Percentiles rank a stretch among this genome's conserved stretches.
phyloP scores from a whole-genome alignment of 2,888 invertebrate genomes.

The Amaurobius ferox region DNA sequence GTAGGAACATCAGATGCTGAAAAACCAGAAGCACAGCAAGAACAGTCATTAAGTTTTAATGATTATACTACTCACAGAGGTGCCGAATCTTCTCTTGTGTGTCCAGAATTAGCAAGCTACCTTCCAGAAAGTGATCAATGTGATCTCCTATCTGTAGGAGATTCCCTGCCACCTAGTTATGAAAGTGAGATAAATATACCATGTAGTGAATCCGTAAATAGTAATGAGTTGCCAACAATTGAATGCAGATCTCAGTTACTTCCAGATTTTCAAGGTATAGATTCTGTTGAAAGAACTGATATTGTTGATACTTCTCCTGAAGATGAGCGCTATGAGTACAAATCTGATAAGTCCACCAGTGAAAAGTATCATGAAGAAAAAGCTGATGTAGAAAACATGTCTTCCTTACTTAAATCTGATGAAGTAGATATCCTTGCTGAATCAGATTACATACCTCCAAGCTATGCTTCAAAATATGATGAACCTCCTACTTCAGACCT shows the following conservation, averaged over 20 bases:
- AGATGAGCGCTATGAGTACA: slow-evolving; percentile 70
- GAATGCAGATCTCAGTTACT: slow-evolving; percentile 39
- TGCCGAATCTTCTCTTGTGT: slow-evolving; percentile 45
- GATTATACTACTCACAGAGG: slow-evolving; percentile 27
- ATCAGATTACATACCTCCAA: slow-evolving; percentile 35
- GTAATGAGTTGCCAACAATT: slow-evolving; percentile 37
- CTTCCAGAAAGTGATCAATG: slow-evolving; percentile 72
- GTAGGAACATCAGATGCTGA: slow-evolving; percentile 45
- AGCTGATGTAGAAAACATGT: slow-evolving; percentile 4
- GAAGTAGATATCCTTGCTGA: slow-evolving; percentile 47
- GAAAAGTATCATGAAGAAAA: slow-evolving; percentile 18
- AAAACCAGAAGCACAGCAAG: slow-evolving; percentile 66
- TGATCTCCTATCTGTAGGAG: slow-evolving; percentile 42
- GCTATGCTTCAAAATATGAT: slow-evolving; percentile 52
- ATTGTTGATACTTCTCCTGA: slow-evolving; percentile 70
- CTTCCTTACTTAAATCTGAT: slow-evolving; percentile 13
- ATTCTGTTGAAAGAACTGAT: slow-evolving; percentile 63
- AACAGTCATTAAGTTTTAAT: slow-evolving; percentile 44
- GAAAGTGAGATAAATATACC: slow-evolving; percentile 66
- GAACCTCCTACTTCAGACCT: slow-evolving; percentile 76
- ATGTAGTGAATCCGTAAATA: slow-evolving; percentile 42
- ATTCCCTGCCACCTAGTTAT: slow-evolving; percentile 59
- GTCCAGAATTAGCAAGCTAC: slow-evolving; percentile 61
- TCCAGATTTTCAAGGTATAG: slow-evolving; percentile 47
- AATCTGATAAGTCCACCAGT: slow-evolving; percentile 20